Conservation (phyloP, 2,113 vertebrate species). For the Lichenostomus cassidix region DNA sequence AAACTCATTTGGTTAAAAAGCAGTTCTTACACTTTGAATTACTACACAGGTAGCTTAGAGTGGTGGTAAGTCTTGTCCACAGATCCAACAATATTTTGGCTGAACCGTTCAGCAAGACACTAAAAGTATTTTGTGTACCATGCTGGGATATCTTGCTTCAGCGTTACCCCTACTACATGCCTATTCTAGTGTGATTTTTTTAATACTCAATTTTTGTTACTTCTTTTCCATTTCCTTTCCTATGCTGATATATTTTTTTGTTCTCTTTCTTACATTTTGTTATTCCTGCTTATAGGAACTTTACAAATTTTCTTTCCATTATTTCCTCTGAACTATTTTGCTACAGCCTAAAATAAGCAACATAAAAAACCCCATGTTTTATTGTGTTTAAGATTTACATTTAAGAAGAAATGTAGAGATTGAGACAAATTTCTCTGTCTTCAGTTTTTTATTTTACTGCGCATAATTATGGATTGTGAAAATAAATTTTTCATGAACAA, state of each 20-base stretch:
- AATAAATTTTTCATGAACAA: not conserved
- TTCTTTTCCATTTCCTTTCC: not conserved
- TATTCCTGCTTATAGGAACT: not conserved
- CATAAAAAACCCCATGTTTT: not conserved
- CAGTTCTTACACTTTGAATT: not conserved
- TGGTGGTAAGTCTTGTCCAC: not conserved
- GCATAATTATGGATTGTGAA: not conserved
- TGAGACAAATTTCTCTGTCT: not conserved
- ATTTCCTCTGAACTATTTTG: not conserved
- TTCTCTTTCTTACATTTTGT: not conserved
- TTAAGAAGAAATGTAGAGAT: not conserved
- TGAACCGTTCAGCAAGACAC: not conserved
- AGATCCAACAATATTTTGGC: not conserved
- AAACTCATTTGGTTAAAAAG: not conserved
- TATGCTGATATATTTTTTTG: not conserved
- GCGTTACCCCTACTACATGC: not conserved
- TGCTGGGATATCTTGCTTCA: not conserved
- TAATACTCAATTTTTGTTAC: not conserved
- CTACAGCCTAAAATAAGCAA: not conserved
- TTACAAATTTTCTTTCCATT: not conserved
- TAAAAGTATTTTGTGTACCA: not conserved
- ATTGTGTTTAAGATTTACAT: not conserved
- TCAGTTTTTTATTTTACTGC: not conserved
- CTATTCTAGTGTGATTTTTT: not conserved
- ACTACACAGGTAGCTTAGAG: not conserved